Conservation (phyloP, 92 coral and sea anemone genomes). For the Pocillopora meandrina region DNA sequence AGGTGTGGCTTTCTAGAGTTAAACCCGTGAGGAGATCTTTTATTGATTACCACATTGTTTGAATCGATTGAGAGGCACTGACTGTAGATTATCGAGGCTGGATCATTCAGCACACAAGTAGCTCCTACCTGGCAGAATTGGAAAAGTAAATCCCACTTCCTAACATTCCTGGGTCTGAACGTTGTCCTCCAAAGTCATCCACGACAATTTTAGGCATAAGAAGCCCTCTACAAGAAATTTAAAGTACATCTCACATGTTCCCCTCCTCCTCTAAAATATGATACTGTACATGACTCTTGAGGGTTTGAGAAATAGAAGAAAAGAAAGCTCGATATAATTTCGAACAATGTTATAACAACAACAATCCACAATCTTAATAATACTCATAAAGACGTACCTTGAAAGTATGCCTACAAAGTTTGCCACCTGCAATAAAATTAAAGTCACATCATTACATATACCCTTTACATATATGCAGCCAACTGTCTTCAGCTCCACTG, state of each 20-base stretch:
- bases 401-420: conserved; percentile 87
- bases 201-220: conserved; percentile 89
- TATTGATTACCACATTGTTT: neutral
- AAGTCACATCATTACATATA: neutral
- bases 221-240: conserved; percentile 70
- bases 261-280: too few species aligned
- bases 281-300: too few species aligned
- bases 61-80: too few species aligned
- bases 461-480: neutral
- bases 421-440: conserved; percentile 54
- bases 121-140: conserved; percentile 69
- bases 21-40: neutral
- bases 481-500: too few species aligned
- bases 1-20: neutral
- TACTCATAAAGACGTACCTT: conserved; percentile 44
- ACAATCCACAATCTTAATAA: neutral
- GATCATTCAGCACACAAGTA: neutral
- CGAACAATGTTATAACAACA: neutral
- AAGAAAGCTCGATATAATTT: too few species aligned
- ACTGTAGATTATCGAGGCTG: too few species aligned
- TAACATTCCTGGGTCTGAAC: conserved; percentile 93
- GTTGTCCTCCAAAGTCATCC: conserved; percentile 92
- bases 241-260: neutral
- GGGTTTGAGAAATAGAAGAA: too few species aligned
- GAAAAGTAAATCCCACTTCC: conserved; percentile 96